Percentiles rank a stretch among this genome's conserved stretches.
Evolutionary conservation across 2,888 invertebrate species (phyloP).

Genomic region (Xanthia togata): DNA sequence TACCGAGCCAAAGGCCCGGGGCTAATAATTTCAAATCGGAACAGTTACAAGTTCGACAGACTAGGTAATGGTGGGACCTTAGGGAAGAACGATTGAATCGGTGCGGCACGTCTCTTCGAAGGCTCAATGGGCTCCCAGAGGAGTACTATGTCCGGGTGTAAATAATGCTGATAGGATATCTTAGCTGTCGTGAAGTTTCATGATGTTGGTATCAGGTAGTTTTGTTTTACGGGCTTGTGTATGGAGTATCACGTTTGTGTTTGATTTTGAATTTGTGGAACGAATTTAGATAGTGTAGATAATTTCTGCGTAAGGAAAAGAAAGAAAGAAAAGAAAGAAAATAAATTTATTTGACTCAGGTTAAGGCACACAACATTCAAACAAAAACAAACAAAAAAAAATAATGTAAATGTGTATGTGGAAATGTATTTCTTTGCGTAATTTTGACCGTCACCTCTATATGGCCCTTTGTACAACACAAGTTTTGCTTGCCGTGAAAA

Average conservation of each 20-base stretch:
- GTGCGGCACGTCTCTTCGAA: constrained; percentile 59
- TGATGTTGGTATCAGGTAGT: constrained; percentile 50
- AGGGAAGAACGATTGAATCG: constrained; percentile 71
- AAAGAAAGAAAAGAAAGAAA: too few relatives aligned
- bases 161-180: constrained; percentile 64
- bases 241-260: not conserved
- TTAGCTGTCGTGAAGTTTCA: constrained; percentile 54
- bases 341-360: too few relatives aligned
- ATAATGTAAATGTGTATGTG: too few relatives aligned
- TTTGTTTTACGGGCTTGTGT: constrained; percentile 39
- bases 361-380: too few relatives aligned
- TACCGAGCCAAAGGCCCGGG: constrained; percentile 56
- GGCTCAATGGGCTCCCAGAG: constrained; percentile 45
- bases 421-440: too few relatives aligned
- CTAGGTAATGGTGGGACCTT: constrained; percentile 72
- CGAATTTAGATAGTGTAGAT: not conserved
- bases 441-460: too few relatives aligned
- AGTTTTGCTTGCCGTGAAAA: too few relatives aligned
- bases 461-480: too few relatives aligned
- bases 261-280: constrained; percentile 8
- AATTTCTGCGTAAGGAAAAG: constrained; percentile 1
- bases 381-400: too few relatives aligned
- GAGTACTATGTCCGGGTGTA: constrained; percentile 53
- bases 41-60: constrained; percentile 73
- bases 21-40: constrained; percentile 77